Evolutionary conservation across 1,140 invertebrate genomes (phyloP).

Genomic region (Pachyrhynchus sulphureomaculatus): DNA sequence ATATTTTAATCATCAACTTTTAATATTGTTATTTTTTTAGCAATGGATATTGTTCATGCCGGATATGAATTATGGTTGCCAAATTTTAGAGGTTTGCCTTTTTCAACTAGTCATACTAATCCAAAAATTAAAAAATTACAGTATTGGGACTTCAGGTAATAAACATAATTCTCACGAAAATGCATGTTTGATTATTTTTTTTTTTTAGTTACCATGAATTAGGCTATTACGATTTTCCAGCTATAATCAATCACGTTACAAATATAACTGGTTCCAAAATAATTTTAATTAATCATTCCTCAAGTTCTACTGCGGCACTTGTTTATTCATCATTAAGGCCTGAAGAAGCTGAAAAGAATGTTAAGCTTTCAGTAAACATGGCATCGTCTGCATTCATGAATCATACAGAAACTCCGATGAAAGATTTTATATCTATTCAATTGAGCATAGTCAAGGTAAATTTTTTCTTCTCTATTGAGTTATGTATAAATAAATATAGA

Average conservation of each 20-base stretch:
- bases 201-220: constrained; percentile 23
- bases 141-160: constrained; percentile 35
- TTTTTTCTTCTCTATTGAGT: too few relatives aligned
- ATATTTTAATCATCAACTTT: too few relatives aligned
- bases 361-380: constrained; percentile 14
- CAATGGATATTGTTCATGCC: constrained; percentile 6
- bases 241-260: constrained; percentile 13
- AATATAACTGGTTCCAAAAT: constrained; percentile 9
- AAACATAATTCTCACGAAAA: neutral
- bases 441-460: too few relatives aligned
- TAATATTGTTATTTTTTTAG: too few relatives aligned
- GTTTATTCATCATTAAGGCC: constrained; percentile 29
- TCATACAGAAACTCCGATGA: constrained; percentile 1
- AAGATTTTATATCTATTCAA: neutral
- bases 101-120: constrained; percentile 15
- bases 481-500: too few relatives aligned
- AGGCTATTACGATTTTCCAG: constrained; percentile 21
- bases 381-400: constrained; percentile 5
- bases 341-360: constrained; percentile 15
- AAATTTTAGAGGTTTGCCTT: constrained; percentile 25
- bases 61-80: constrained; percentile 32
- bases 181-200: neutral
- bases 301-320: constrained; percentile 14
- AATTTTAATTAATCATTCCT: constrained; percentile 23
- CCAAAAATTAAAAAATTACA: constrained; percentile 12